phyloP scores from a whole-genome alignment of 2,888 invertebrate species.

The Heliconius charithonia region DNA sequence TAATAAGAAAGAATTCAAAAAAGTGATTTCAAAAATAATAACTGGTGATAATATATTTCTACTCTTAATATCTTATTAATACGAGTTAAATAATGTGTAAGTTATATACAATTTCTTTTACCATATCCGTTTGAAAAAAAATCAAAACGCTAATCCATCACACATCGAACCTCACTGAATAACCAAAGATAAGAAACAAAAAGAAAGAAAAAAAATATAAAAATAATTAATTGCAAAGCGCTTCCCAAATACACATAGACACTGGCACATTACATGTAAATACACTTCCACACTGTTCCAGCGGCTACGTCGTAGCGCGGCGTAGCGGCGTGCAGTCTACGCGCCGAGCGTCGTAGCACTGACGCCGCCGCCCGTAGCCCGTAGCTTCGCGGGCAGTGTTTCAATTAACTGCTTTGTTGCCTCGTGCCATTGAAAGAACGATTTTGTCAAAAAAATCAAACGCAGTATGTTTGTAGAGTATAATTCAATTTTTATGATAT shows the following conservation, averaged over 20 bases:
- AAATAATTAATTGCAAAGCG: slow-evolving; percentile 52
- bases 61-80: neutral
- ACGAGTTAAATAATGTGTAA: neutral
- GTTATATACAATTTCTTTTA: neutral
- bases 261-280: slow-evolving; percentile 66
- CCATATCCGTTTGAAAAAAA: neutral
- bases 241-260: slow-evolving; percentile 61
- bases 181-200: slow-evolving; percentile 21
- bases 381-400: slow-evolving; percentile 64
- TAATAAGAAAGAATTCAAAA: neutral
- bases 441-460: slow-evolving; percentile 57
- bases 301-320: slow-evolving; percentile 60
- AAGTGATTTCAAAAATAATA: neutral
- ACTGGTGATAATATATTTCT: neutral
- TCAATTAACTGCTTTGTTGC: slow-evolving; percentile 81
- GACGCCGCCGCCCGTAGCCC: slow-evolving; percentile 60
- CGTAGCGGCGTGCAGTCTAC: slow-evolving; percentile 74
- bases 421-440: slow-evolving; percentile 62
- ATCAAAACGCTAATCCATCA: slow-evolving; percentile 37
- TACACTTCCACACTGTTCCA: slow-evolving; percentile 65
- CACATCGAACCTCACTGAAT: slow-evolving; percentile 43
- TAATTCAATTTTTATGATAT: neutral
- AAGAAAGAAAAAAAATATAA: slow-evolving; percentile 7
- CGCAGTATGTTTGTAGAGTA: slow-evolving; percentile 32
- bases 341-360: slow-evolving; percentile 79